phyloP scores from a whole-genome alignment of 2,113 vertebrate species.

The Delphinus delphis region DNA sequence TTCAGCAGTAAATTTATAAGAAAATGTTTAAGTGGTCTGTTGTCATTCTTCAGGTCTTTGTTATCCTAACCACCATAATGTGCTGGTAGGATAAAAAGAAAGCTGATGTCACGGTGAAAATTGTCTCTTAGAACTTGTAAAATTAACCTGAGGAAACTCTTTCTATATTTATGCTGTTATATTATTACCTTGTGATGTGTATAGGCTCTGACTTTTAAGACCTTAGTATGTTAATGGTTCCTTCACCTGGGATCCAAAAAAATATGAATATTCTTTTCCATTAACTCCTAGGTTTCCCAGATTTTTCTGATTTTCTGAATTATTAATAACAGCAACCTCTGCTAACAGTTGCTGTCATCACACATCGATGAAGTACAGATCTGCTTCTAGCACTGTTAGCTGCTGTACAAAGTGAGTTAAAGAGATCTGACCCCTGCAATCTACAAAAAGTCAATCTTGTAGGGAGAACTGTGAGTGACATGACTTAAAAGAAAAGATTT shows the following conservation, averaged over 20 bases:
- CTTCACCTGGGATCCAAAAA: conserved; percentile 65
- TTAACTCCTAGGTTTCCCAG: conserved; percentile 48
- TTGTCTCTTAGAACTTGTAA: background rate
- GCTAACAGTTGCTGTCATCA: background rate
- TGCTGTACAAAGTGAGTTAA: background rate
- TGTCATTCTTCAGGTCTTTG: background rate
- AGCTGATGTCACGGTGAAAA: background rate
- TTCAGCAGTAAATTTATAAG: background rate
- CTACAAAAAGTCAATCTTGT: background rate
- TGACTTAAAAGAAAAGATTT: background rate
- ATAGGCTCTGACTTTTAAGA: conserved; percentile 46
- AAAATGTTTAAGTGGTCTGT: background rate
- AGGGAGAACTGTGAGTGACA: background rate
- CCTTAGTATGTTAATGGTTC: conserved; percentile 59
- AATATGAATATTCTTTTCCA: conserved; percentile 46
- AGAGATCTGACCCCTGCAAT: background rate
- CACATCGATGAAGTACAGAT: background rate
- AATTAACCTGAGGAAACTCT: background rate
- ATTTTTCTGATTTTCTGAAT: conserved; percentile 70
- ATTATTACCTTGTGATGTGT: conserved; percentile 45
- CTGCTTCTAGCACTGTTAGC: background rate
- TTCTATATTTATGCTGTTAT: background rate
- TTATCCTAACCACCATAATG: background rate
- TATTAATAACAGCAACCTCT: conserved; percentile 45
- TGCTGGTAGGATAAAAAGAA: background rate